Conservation (phyloP, 2,888 invertebrate species). For the Ectobius pallidus region DNA sequence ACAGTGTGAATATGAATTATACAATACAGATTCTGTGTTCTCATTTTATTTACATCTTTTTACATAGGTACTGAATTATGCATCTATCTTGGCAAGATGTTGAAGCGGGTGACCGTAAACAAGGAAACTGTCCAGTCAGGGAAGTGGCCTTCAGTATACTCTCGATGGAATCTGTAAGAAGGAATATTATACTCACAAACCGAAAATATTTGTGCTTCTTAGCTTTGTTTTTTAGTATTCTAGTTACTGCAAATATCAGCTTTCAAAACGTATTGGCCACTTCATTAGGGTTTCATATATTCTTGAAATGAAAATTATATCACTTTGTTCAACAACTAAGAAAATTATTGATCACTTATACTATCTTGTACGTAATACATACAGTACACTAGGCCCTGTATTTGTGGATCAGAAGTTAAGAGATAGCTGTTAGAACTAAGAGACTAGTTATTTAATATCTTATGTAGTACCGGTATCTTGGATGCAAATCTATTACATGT, state of each 20-base stretch:
- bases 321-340: background rate
- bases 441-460: too few relatives aligned
- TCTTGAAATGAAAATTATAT: background rate
- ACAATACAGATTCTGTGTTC: too few relatives aligned
- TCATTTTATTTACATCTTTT: too few relatives aligned
- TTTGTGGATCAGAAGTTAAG: too few relatives aligned
- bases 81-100: conserved; percentile 22
- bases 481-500: too few relatives aligned
- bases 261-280: background rate
- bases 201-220: background rate
- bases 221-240: background rate
- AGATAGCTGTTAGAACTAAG: too few relatives aligned
- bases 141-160: conserved; percentile 33
- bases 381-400: too few relatives aligned
- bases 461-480: too few relatives aligned
- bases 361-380: too few relatives aligned
- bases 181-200: too few relatives aligned
- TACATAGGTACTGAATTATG: background rate
- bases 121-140: conserved; percentile 39
- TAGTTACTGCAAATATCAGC: background rate
- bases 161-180: conserved; percentile 40
- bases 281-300: too few relatives aligned
- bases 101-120: conserved; percentile 35
- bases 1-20: too few relatives aligned
- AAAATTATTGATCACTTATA: background rate